Percentiles rank a stretch among this genome's conserved stretches.
These are phyloP conservation scores for Chaetura pelagica DNA, from an alignment of 2,113 vertebrate genomes.

Conservation along the genomic window DNA sequence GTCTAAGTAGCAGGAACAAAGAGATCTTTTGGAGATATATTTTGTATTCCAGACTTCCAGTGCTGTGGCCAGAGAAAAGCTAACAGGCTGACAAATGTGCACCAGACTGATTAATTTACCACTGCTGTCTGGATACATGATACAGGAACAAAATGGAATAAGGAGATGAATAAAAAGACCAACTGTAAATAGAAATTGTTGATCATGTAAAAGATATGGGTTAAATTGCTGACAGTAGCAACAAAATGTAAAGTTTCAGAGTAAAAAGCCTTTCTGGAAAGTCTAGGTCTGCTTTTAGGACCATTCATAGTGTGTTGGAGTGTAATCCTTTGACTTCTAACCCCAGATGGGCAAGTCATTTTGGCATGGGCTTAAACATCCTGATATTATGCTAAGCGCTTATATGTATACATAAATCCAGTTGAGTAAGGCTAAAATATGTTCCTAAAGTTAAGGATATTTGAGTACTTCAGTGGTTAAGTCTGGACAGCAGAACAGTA, in stretches of 20 bases:
- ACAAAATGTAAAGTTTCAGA: not conserved
- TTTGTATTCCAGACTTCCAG: not conserved
- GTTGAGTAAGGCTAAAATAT: not conserved
- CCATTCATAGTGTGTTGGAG: not conserved
- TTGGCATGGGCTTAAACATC: not conserved
- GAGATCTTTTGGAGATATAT: not conserved
- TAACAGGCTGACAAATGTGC: not conserved
- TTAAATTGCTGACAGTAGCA: not conserved
- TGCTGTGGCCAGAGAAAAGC: not conserved
- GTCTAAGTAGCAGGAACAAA: slow-evolving; percentile 27
- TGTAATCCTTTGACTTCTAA: not conserved
- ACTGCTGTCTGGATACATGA: not conserved
- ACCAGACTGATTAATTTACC: not conserved
- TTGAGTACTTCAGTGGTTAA: not conserved
- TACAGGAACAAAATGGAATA: not conserved
- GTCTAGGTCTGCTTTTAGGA: not conserved
- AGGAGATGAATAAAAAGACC: not conserved
- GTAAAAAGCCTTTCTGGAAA: not conserved
- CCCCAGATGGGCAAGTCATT: not conserved
- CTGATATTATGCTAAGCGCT: not conserved
- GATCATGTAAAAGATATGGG: not conserved
- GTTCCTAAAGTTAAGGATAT: not conserved
- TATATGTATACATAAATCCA: not conserved
- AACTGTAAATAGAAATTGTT: not conserved
- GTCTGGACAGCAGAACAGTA: not conserved